Conservation (phyloP, 2,888 invertebrate species). For the Lasioglossum zephyrum region DNA sequence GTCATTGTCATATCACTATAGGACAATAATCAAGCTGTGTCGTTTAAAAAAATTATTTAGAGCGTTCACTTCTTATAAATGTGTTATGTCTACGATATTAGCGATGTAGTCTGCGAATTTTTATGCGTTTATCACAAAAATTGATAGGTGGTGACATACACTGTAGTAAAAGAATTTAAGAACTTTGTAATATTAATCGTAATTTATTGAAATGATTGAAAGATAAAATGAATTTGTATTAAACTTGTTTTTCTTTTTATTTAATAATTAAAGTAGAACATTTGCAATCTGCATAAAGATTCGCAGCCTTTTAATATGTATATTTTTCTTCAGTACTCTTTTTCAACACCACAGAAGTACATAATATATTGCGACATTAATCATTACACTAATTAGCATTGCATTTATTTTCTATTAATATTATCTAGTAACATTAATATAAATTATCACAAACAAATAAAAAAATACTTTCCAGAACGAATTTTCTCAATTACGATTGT, state of each 20-base stretch:
- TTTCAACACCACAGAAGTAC: background rate
- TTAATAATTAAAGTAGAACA: background rate
- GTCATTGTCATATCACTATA: constrained; percentile 32
- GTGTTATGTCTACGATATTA: background rate
- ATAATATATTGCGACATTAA: constrained; percentile 11
- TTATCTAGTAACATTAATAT: constrained; percentile 3
- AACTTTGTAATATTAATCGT: background rate
- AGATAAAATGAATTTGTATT: background rate
- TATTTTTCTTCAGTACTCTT: background rate
- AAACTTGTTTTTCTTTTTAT: background rate
- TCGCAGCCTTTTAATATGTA: background rate
- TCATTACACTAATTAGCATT: constrained; percentile 6
- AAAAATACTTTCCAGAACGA: background rate
- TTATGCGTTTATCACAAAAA: background rate
- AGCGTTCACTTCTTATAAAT: background rate
- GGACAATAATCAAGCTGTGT: constrained; percentile 44
- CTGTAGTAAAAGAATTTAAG: background rate
- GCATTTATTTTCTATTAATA: constrained; percentile 23
- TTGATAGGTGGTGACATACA: background rate
- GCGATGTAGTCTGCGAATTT: background rate
- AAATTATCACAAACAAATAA: constrained; percentile 5
- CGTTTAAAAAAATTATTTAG: constrained; percentile 11
- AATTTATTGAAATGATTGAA: background rate
- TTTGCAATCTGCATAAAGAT: background rate
- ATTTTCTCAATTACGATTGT: constrained; percentile 9